Percentiles rank a stretch among this genome's conserved stretches.
These are phyloP conservation scores for Melanchra persicariae DNA, from an alignment of 2,888 invertebrate genomes.

Conservation along the genomic window DNA sequence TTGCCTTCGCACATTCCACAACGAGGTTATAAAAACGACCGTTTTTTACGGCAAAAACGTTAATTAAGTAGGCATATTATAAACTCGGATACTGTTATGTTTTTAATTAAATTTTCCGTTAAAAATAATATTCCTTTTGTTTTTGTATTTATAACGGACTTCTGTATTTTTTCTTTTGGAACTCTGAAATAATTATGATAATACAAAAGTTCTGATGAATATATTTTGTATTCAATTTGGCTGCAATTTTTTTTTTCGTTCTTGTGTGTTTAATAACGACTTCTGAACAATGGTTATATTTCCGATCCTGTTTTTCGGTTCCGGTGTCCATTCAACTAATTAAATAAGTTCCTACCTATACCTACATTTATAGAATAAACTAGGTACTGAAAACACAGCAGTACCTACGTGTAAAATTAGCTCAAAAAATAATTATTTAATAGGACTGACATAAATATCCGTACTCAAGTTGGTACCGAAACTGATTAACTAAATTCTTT, in stretches of 20 bases:
- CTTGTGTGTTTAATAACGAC: slow-evolving; percentile 2
- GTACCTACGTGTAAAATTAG: too few species aligned
- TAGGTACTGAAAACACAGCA: too few species aligned
- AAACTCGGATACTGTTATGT: slow-evolving; percentile 70
- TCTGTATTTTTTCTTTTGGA: slow-evolving; percentile 47
- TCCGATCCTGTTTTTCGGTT: background rate
- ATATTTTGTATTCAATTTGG: slow-evolving; percentile 45
- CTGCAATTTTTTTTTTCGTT: slow-evolving; percentile 15
- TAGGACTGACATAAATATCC: too few species aligned
- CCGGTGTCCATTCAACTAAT: background rate
- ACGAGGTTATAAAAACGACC: slow-evolving; percentile 68
- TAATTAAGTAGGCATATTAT: slow-evolving; percentile 75
- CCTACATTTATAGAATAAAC: too few species aligned
- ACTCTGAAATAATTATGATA: slow-evolving; percentile 38
- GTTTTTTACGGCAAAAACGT: slow-evolving; percentile 68
- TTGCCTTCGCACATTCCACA: slow-evolving; percentile 62
- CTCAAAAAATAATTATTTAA: too few species aligned
- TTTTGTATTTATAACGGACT: slow-evolving; percentile 53
- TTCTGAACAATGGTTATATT: slow-evolving; percentile 1
- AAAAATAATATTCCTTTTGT: slow-evolving; percentile 62
- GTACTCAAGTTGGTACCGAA: background rate
- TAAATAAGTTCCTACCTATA: too few species aligned
- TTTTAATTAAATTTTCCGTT: slow-evolving; percentile 71
- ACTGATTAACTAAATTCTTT: background rate
- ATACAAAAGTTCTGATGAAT: slow-evolving; percentile 51